Conservation (phyloP, 2,113 vertebrate genomes). For the Dasypus novemcinctus region DNA sequence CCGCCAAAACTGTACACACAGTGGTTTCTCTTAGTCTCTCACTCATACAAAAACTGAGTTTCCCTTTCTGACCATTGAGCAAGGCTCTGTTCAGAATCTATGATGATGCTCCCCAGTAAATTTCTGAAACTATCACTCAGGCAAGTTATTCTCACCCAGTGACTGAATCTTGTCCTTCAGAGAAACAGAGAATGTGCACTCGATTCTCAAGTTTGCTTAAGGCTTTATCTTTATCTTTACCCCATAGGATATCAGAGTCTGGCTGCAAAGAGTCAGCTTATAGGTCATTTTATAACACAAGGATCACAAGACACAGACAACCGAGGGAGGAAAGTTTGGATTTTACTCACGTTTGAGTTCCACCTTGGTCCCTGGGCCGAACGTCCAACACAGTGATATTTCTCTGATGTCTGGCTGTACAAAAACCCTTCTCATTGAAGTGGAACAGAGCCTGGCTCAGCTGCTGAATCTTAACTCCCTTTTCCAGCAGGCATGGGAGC, state of each 20-base stretch:
- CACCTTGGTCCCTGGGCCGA: slow-evolving; percentile 56
- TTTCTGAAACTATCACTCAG: not conserved
- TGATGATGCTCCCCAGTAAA: not conserved
- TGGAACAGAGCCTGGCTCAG: not conserved
- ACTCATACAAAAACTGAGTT: slow-evolving; percentile 59
- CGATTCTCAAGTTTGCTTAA: not conserved
- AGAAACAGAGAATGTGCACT: not conserved
- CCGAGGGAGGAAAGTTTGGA: not conserved
- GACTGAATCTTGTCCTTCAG: not conserved
- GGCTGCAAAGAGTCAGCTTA: not conserved
- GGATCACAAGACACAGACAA: not conserved
- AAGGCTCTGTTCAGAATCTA: not conserved
- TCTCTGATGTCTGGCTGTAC: not conserved
- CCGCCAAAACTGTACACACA: slow-evolving; percentile 52
- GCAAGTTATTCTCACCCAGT: not conserved
- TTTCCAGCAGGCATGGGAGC: not conserved
- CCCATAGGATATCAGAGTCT: not conserved
- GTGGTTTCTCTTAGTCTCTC: not conserved
- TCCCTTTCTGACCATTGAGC: not conserved
- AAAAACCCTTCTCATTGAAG: slow-evolving; percentile 59
- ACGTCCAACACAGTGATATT: slow-evolving; percentile 62
- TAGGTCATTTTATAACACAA: not conserved
- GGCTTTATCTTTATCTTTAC: not conserved
- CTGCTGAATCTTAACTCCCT: not conserved
- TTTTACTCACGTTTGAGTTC: slow-evolving; percentile 72